Base-by-base conservation (phyloP, 1,140 invertebrate genomes). In the Ips nitidus region DNA sequence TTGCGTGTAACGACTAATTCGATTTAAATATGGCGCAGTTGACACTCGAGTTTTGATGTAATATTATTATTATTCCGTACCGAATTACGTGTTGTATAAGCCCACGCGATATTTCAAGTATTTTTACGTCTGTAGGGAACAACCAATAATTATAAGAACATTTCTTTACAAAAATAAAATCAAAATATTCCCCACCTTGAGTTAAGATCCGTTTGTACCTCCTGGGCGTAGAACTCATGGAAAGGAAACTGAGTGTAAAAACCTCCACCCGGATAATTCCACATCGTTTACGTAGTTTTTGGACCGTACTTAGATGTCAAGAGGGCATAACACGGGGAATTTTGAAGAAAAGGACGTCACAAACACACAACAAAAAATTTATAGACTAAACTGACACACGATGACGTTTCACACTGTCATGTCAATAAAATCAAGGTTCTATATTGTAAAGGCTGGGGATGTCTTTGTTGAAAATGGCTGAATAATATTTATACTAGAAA, bases 291-390 rank as follows among this genome's bases (percentile, higher is more conserved):
- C 22, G 22, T 22, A 22, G 22, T 22, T 3, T 2, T 57, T 56
- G 6, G 8, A 42, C 5, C 7, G 41, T 36, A 41, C 7, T 66
- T 55, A 4, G 55, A 57, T 67, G 39, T 43, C 52, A 41, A 43
- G n/a, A 42, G 8, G 52, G 41, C 53, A 61, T 38, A 55, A 60
- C 63, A 70, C 68, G 52, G 52, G 55, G 45, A 73, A 70, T 72
- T 72, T 72, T 72, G 62, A 60, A 39, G 8, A 22, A 66, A n/a
- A 55, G 47, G 58, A 64, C 40, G 45, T 4, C 61, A 67, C 65
- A 66, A 55, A 57, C 52, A 70, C 8, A 53, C 52, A 66, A 65
- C 60, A 45, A 53, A 73, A 70, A 73, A 65, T 73, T 73, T 22
- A 22, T 68, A 73, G 68, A 61, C 62, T 60, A 57, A 64, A 52